A percentile compares a stretch with the other conserved stretches of the same genome.
Conservation (phyloP, 2,113 vertebrate species). For the Melanocharis versteri region DNA sequence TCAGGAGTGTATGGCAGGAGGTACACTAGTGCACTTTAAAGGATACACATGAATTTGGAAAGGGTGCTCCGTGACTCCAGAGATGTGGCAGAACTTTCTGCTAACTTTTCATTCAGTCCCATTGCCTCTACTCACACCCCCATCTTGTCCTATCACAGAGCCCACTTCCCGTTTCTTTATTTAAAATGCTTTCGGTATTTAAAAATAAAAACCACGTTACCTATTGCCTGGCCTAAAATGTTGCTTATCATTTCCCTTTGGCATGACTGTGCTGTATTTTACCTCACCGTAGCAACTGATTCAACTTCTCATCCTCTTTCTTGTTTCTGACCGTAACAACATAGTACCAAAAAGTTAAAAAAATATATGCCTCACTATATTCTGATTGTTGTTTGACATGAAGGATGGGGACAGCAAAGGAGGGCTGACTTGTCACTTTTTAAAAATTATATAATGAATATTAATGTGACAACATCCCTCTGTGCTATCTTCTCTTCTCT, state of each 20-base stretch:
- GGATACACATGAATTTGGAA: background rate
- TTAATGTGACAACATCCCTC: background rate
- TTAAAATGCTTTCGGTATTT: background rate
- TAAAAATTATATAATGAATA: background rate
- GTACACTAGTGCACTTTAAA: background rate
- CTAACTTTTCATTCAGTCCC: background rate
- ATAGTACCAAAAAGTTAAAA: background rate
- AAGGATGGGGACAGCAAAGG: background rate
- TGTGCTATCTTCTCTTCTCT: background rate
- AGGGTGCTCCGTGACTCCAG: background rate
- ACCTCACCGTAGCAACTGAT: background rate
- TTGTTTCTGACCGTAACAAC: background rate
- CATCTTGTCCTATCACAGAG: background rate
- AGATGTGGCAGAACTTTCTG: background rate
- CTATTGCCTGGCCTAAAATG: background rate
- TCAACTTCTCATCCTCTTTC: background rate
- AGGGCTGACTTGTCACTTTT: background rate
- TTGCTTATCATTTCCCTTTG: background rate
- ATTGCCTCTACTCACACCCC: background rate
- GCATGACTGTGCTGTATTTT: background rate
- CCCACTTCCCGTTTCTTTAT: background rate
- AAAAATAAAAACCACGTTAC: background rate
- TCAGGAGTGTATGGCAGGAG: background rate
- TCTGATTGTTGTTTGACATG: background rate
- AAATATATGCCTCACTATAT: background rate